These are phyloP conservation scores for Germaria angustata DNA, from an alignment of 2,888 invertebrate genomes.

Conservation along the genomic window DNA sequence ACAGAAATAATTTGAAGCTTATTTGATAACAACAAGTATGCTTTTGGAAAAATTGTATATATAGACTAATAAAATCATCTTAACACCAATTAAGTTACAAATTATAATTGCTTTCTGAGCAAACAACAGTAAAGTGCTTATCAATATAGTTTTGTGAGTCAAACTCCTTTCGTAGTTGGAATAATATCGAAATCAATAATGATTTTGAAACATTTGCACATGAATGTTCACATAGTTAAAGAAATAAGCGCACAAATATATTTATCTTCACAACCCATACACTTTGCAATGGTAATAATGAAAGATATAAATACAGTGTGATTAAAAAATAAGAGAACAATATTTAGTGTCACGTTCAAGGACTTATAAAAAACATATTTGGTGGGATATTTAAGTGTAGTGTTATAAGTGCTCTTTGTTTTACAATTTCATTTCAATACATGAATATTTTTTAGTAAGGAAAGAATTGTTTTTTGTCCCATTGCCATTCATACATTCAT, in stretches of 20 bases:
- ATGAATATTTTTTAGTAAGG: no score
- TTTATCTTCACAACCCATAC: slow-evolving; percentile 31
- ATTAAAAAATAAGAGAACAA: not conserved
- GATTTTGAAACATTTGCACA: slow-evolving; percentile 18
- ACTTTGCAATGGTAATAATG: slow-evolving; percentile 36
- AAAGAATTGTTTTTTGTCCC: no score
- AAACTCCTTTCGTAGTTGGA: slow-evolving; percentile 25
- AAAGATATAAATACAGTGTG: not conserved
- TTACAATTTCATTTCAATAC: no score
- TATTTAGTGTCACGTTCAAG: no score
- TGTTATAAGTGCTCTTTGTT: no score
- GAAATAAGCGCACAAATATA: slow-evolving; percentile 1
- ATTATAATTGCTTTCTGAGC: slow-evolving; percentile 61
- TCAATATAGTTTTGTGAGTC: not conserved
- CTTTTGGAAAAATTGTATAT: slow-evolving; percentile 48
- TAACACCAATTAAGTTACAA: slow-evolving; percentile 67
- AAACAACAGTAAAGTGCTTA: slow-evolving; percentile 21
- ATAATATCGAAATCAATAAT: slow-evolving; percentile 56
- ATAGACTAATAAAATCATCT: slow-evolving; percentile 49
- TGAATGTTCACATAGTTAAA: not conserved
- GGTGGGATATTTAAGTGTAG: no score
- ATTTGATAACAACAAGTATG: slow-evolving; percentile 37
- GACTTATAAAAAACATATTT: no score
- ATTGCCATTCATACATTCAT: no score
- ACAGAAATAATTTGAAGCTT: slow-evolving; percentile 25